Evolutionary conservation across 2,888 invertebrate genomes (phyloP).

Genomic region (Isoperla grammatica): DNA sequence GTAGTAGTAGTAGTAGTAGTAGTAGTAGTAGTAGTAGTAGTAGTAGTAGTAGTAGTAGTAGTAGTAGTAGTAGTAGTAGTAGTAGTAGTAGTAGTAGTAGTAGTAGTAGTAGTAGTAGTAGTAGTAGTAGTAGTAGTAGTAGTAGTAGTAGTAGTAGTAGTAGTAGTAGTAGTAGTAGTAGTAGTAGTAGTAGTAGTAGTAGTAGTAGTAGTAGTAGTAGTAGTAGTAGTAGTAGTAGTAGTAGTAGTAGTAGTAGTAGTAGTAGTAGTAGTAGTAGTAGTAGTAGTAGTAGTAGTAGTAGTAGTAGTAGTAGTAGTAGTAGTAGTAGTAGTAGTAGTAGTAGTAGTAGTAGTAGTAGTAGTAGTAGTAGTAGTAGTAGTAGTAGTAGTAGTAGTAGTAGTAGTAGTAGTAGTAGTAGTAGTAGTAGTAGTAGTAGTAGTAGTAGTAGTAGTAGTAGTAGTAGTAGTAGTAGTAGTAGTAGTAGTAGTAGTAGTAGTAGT

Average conservation of each 20-base stretch:
- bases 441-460: constrained; percentile 12
- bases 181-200: constrained; percentile 12
- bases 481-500: constrained; percentile 12
- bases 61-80: constrained; percentile 12
- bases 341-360: constrained; percentile 12
- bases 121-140: constrained; percentile 12
- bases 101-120: constrained; percentile 12
- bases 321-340: constrained; percentile 12
- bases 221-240: constrained; percentile 12
- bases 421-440: constrained; percentile 12
- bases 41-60: constrained; percentile 12
- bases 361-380: constrained; percentile 12
- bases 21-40: constrained; percentile 12
- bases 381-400: constrained; percentile 12
- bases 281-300: constrained; percentile 12
- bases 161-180: constrained; percentile 12
- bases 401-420: constrained; percentile 12
- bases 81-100: constrained; percentile 12
- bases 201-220: constrained; percentile 12
- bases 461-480: constrained; percentile 12
- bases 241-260: constrained; percentile 12
- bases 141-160: constrained; percentile 12
- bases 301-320: constrained; percentile 12
- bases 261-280: constrained; percentile 12
- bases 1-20: constrained; percentile 12